Evolutionary conservation across 2,888 invertebrate species (phyloP), one percentile per base, ranked within the genome.

Genomic region (Philonicus albiceps): DNA sequence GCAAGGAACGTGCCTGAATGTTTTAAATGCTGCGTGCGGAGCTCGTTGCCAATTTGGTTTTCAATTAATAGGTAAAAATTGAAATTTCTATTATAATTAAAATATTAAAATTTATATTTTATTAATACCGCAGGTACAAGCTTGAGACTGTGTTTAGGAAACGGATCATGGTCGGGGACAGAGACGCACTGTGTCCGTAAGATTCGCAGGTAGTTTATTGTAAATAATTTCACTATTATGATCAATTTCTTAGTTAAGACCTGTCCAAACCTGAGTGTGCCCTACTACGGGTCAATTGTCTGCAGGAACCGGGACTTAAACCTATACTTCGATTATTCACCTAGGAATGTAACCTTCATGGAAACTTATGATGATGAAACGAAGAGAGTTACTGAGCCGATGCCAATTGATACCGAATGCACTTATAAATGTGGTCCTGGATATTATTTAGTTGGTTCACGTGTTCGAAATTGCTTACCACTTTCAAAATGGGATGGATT

Each of bases 11-110:
- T 95, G 95, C 90, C 93, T 93, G 87, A 95, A 94, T 89, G 95
- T 95, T 6, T 93, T 95, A 80, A 95, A 95, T 90, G 95, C 95
- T n/a, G 95, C 95, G 0, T 96, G 95, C 90, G 95, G 95, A 0
- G 92, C 95, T 7, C 92, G 95, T 73, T 96, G 96, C 90, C 93
- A 94, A 89, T 94, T 95, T 34, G 95, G 96, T 1, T 96, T 94
- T 90, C 91, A 93, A 90, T 89, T 93, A 90, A 89, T 90, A 88
- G 90, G 94, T 91, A 87, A 74, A 27, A 11, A 5, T 19, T 74
- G 13, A 34, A 34, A 37, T 7, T 31, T 0, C 4, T n/a, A 37
- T 11, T 40, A 40, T 1, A n/a, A 76, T 76, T 40, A n/a, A 34
- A n/a, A 43, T 1, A 37, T 37, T 37, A 7, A 2, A 72, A 49